Evolutionary conservation across 1,140 invertebrate species (phyloP), one percentile per base, ranked within the genome.

Genomic region (Catajapyx aquilonaris): DNA sequence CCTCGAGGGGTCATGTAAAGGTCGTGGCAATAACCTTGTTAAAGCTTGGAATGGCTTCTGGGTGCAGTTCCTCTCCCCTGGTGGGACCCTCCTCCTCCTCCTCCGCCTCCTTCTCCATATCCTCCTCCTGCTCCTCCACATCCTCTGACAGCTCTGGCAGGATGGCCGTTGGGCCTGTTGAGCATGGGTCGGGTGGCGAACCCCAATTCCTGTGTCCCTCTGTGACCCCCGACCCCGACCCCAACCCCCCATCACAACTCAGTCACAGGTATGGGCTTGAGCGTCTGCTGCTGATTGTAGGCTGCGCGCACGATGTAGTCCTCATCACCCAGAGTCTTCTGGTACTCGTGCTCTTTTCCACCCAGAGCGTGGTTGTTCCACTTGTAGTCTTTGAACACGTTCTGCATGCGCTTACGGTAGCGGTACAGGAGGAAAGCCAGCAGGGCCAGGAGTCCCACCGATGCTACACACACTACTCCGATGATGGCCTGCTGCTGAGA

Each of bases 221-320:
- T n/a, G n/a, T n/a, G n/a, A n/a, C n/a, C n/a, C n/a, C n/a, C n/a
- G n/a, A n/a, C n/a, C n/a, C n/a, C n/a, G n/a, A n/a, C n/a, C n/a
- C n/a, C n/a, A n/a, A 78, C 72, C 67, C 81, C 77, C 81, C 81
- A 79, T 79, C 84, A 87, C 73, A 87, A 79, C 58, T 85, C 81
- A 60, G 81, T 86, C 43, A 85, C 79, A 30, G 81, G 81, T 48
- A 84, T 81, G 3, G 77, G 73, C 52, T 80, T 66, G 13, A 69
- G 59, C 52, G 67, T 65, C 49, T 55, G 65, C 62, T 49, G 67
- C 59, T 50, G 52, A 58, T 33, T 47, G 64, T 48, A 56, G 66
- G 53, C 51, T 66, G 43, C 60, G 11, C 77, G 61, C 11, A 76
- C 69, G 50, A 77, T 79, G 53, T 78, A 80, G 43, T 84, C 80